Conservation (phyloP, 2,797 vertebrate genomes). For the Coranthus polyacanthus region DNA sequence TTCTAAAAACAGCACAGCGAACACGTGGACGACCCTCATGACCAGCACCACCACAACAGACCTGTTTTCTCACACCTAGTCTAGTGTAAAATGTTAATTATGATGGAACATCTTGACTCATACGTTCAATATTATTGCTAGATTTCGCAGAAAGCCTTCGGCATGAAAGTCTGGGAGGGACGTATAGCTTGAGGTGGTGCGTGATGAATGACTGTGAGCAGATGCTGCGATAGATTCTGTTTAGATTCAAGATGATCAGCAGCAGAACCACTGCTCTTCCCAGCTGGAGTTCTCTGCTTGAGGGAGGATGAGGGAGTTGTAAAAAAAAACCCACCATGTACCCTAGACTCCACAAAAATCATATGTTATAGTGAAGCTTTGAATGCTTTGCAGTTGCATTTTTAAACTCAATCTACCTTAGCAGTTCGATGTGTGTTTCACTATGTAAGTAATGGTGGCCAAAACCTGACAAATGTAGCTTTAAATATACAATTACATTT, state of each 20-base stretch:
- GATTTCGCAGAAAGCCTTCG: not conserved
- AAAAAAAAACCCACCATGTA: too few relatives aligned
- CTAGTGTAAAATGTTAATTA: slow-evolving; percentile 13
- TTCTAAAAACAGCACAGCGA: slow-evolving; percentile 69
- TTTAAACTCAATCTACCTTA: too few relatives aligned
- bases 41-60: slow-evolving; percentile 9
- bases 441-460: too few relatives aligned
- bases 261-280: too few relatives aligned
- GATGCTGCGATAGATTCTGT: slow-evolving; percentile 6
- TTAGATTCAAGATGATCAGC: not conserved
- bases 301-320: too few relatives aligned
- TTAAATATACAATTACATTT: too few relatives aligned
- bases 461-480: too few relatives aligned
- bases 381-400: too few relatives aligned
- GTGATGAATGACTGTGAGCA: slow-evolving; percentile 12
- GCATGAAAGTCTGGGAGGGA: not conserved
- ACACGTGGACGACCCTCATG: slow-evolving; percentile 42
- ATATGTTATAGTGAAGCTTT: too few relatives aligned
- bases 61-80: slow-evolving; percentile 20
- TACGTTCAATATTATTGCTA: not conserved
- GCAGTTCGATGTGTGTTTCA: too few relatives aligned
- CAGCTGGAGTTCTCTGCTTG: not conserved
- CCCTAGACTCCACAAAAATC: too few relatives aligned
- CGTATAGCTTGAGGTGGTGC: not conserved
- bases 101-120: slow-evolving; percentile 16